phyloP scores from a whole-genome alignment of 2,888 invertebrate genomes.

The Drosophila infuscata region DNA sequence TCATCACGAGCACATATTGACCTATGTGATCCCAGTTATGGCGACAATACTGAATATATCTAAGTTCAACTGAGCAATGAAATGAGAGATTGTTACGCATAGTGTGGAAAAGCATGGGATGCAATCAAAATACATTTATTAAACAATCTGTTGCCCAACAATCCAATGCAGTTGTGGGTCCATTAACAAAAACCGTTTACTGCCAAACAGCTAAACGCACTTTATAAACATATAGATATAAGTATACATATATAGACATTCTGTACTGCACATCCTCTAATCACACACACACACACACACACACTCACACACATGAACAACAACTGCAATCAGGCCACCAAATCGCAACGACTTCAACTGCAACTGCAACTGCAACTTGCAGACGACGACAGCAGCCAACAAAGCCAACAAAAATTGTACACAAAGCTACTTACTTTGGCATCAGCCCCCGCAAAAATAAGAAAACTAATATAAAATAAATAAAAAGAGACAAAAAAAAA shows the following conservation, averaged over 20 bases:
- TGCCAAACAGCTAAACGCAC: conserved; percentile 9
- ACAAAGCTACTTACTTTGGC: conserved; percentile 76
- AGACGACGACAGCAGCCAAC: conserved; percentile 50
- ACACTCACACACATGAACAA: conserved; percentile 14
- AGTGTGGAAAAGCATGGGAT: neutral
- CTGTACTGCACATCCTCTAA: conserved; percentile 44
- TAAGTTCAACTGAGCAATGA: neutral
- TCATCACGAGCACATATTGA: neutral
- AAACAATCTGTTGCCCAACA: conserved; percentile 37
- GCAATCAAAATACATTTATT: conserved; percentile 57
- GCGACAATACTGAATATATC: neutral
- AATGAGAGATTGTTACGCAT: conserved; percentile 4
- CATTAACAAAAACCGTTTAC: conserved; percentile 47
- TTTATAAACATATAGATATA: neutral
- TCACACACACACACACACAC: conserved; percentile 22
- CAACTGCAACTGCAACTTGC: conserved; percentile 24
- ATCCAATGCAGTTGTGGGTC: conserved; percentile 38
- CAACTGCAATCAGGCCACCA: conserved; percentile 61
- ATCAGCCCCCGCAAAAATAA: conserved; percentile 69
- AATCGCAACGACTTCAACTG: conserved; percentile 51
- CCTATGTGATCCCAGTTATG: conserved; percentile 1
- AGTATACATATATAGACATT: neutral
- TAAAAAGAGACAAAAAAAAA: conserved; percentile 37
- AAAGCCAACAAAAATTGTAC: conserved; percentile 50
- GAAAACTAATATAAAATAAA: conserved; percentile 62